Percentiles rank a stretch among this genome's conserved stretches.
Conservation (phyloP, 2,888 invertebrate genomes). For the Netelia virgata region DNA sequence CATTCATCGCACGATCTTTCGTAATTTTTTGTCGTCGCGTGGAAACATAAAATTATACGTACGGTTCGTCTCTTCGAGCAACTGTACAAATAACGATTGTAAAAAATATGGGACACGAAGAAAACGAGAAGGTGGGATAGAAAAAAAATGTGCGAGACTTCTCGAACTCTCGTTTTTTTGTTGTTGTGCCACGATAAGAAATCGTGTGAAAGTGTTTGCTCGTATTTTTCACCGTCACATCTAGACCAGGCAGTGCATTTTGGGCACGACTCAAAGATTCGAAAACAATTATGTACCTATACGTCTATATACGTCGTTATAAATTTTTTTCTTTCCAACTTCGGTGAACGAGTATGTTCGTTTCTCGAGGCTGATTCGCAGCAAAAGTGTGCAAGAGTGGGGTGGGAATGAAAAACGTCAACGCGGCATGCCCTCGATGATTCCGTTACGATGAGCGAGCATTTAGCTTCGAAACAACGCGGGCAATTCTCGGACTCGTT, state of each 20-base stretch:
- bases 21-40: slow-evolving; percentile 20
- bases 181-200: slow-evolving; percentile 28
- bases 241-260: neutral
- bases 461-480: slow-evolving; percentile 10
- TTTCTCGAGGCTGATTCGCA: neutral
- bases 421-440: slow-evolving; percentile 60
- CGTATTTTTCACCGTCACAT: slow-evolving; percentile 16
- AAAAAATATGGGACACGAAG: slow-evolving; percentile 1
- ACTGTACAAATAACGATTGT: slow-evolving; percentile 58
- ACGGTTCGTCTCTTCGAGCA: slow-evolving; percentile 33
- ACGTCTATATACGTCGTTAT: neutral
- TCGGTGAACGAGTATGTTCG: neutral
- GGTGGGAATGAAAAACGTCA: slow-evolving; percentile 34
- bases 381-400: neutral
- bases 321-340: neutral
- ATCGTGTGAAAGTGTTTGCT: neutral
- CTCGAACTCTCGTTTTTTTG: slow-evolving; percentile 24
- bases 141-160: slow-evolving; percentile 43
- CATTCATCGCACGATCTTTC: neutral
- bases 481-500: slow-evolving; percentile 29
- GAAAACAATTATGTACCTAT: neutral
- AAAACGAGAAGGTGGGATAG: too few species aligned
- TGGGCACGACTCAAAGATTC: slow-evolving; percentile 19
- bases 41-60: slow-evolving; percentile 28
- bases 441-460: slow-evolving; percentile 57